Evolutionary conservation across 2,888 invertebrate species (phyloP).

Genomic region (Drosophila aldrichi): DNA sequence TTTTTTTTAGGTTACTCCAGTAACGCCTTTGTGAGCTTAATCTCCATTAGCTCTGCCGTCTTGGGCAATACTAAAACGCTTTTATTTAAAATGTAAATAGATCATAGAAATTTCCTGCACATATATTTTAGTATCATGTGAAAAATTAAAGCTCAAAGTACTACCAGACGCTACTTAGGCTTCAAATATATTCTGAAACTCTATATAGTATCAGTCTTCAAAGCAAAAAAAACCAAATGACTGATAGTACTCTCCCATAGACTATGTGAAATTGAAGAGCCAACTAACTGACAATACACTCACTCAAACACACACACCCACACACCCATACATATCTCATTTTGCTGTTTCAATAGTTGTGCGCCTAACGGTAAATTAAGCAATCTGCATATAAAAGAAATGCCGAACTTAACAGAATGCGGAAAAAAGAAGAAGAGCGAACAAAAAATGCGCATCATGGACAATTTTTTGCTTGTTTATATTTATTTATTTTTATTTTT

Average conservation of each 20-base stretch:
- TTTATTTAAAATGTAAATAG: no score
- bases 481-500: conserved; percentile 1
- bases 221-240: neutral
- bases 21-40: no score
- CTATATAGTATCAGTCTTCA: neutral
- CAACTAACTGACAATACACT: conserved; percentile 3
- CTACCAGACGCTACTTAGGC: neutral
- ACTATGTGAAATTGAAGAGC: neutral
- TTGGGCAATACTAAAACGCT: no score
- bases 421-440: neutral
- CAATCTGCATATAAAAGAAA: conserved; percentile 25
- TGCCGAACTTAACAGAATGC: conserved; percentile 9
- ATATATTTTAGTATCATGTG: neutral
- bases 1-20: no score
- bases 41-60: no score
- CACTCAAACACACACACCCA: neutral
- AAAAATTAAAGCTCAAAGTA: neutral
- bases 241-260: neutral
- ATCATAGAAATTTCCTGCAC: neutral
- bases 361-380: conserved; percentile 42
- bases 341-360: conserved; percentile 30
- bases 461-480: conserved; percentile 18
- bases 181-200: neutral
- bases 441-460: conserved; percentile 30
- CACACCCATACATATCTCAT: neutral